Evolutionary conservation across 2,797 vertebrate genomes (phyloP).

Genomic region (Agapornis canus): DNA sequence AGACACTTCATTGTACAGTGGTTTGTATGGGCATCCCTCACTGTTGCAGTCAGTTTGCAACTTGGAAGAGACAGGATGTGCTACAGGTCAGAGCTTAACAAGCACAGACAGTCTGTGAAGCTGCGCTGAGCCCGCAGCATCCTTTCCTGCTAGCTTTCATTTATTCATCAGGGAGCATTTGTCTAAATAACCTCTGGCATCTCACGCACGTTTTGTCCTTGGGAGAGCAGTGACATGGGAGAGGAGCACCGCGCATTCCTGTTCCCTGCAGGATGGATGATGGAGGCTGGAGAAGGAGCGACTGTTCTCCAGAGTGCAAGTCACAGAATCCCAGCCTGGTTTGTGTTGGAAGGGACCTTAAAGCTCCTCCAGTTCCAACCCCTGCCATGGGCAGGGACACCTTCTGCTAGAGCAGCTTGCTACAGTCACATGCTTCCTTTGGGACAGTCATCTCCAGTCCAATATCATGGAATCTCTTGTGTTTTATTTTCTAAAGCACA

Average conservation of each 20-base stretch:
- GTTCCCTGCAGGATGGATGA: accelerated
- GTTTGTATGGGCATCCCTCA: not conserved
- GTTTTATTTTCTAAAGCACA: not conserved
- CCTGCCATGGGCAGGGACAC: not conserved
- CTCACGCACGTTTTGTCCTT: not conserved
- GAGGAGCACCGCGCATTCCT: accelerated
- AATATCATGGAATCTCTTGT: accelerated
- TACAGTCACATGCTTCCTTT: accelerated
- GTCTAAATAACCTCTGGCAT: not conserved
- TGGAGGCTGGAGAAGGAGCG: not conserved
- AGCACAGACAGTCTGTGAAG: not conserved
- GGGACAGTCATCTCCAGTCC: not conserved
- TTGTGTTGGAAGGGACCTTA: not conserved
- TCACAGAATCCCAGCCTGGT: not conserved
- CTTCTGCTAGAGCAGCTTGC: not conserved
- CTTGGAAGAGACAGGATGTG: not conserved
- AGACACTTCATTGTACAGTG: not conserved
- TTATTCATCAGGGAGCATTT: not conserved
- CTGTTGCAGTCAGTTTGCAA: not conserved
- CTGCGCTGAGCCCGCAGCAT: not conserved
- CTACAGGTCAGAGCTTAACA: not conserved
- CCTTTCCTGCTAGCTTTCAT: not conserved
- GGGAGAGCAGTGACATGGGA: not conserved
- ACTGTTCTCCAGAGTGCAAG: not conserved
- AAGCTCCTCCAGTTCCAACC: not conserved